A percentile compares a stretch with the other conserved stretches of the same genome.
phyloP scores from a whole-genome alignment of 64 coral and sea anemone species.

The Montipora efflorescens region DNA sequence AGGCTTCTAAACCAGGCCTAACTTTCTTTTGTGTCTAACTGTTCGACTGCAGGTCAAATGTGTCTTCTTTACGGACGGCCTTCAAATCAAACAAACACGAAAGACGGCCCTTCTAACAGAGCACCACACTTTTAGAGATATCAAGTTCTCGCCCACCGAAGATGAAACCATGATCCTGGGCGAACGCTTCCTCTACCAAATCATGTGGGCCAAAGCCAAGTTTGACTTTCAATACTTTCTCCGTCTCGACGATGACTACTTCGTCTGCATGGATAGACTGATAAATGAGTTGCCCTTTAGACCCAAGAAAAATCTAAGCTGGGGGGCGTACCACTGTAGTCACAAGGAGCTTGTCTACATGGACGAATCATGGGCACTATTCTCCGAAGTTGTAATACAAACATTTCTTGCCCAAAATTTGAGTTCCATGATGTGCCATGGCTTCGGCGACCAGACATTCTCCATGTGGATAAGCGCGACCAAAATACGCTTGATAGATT shows the following conservation, averaged over 20 bases:
- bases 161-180: not conserved
- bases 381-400: conserved; percentile 38
- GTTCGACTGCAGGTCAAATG: not conserved
- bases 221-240: conserved; percentile 67
- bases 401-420: conserved; percentile 53
- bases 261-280: conserved; percentile 54
- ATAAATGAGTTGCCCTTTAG: conserved; percentile 19
- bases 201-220: conserved; percentile 54
- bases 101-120: not conserved
- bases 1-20: no score
- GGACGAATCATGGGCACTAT: conserved; percentile 60
- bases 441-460: conserved; percentile 55
- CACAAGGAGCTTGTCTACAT: not conserved
- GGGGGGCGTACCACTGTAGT: conserved; percentile 54
- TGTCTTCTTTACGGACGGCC: not conserved
- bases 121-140: not conserved
- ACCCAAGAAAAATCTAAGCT: conserved; percentile 53
- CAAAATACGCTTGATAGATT: not conserved
- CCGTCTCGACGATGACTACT: conserved; percentile 64
- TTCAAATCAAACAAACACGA: not conserved
- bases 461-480: conserved; percentile 31
- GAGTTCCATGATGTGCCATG: conserved; percentile 49
- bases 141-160: not conserved
- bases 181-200: conserved; percentile 51
- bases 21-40: no score